Evolutionary conservation across 2,888 invertebrate genomes (phyloP).

Genomic region (Agrotis clavis): DNA sequence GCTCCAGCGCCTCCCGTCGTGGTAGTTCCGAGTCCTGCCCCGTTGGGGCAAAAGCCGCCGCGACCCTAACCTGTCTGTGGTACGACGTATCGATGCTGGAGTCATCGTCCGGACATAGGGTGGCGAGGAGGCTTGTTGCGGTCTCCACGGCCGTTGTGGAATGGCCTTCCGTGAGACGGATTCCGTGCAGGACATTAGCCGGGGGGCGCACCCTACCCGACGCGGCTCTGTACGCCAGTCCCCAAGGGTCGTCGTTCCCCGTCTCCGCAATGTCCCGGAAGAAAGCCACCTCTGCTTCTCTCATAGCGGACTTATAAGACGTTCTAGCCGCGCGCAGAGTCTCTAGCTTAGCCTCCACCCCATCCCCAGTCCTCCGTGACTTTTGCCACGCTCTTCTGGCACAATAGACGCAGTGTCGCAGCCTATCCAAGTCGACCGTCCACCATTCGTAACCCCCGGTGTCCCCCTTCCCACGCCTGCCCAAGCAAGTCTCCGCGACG

Average conservation of each 20-base stretch:
- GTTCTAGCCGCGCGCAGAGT: background rate
- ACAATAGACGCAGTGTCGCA: background rate
- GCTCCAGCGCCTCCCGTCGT: background rate
- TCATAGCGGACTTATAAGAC: background rate
- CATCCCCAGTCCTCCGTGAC: too few relatives aligned
- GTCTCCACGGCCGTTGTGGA: slow-evolving; percentile 33
- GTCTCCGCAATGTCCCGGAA: slow-evolving; percentile 11
- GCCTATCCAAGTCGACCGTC: slow-evolving; percentile 18
- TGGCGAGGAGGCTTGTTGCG: slow-evolving; percentile 7
- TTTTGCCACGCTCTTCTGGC: too few relatives aligned
- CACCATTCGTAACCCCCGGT: slow-evolving; percentile 35
- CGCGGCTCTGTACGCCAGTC: slow-evolving; percentile 59
- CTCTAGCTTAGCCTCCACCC: too few relatives aligned
- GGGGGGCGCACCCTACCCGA: slow-evolving; percentile 55
- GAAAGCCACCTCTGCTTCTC: background rate
- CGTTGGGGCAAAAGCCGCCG: slow-evolving; percentile 45
- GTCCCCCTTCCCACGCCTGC: background rate
- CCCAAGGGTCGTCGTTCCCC: slow-evolving; percentile 47
- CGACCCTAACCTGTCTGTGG: slow-evolving; percentile 52
- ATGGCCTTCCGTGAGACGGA: slow-evolving; percentile 5
- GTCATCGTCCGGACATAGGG: slow-evolving; percentile 67
- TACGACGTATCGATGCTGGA: slow-evolving; percentile 32
- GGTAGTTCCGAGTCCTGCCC: slow-evolving; percentile 39
- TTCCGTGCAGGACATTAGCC: slow-evolving; percentile 47
- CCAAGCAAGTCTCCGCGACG: background rate